Evolutionary conservation across 2,797 vertebrate species (phyloP).

Genomic region (Liparis tanakae): DNA sequence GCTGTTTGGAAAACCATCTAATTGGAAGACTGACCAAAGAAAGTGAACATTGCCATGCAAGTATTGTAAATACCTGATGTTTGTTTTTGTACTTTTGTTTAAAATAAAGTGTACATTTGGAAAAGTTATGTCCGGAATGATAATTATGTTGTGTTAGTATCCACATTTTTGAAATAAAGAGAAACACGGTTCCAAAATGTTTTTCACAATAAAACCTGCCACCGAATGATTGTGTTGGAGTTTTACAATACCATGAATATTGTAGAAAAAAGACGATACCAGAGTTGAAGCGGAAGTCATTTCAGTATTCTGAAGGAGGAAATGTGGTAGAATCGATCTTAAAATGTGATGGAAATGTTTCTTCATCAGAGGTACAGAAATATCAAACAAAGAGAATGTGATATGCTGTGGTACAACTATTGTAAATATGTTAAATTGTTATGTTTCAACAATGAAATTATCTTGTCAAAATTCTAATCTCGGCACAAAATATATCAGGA

Average conservation of each 20-base stretch:
- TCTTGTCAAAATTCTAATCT: background rate
- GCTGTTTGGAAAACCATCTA: constrained; percentile 72
- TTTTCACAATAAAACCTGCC: background rate
- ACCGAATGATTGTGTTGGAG: background rate
- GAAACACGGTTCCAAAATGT: background rate
- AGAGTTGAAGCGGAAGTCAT: background rate
- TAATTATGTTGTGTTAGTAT: constrained; percentile 42
- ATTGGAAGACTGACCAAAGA: constrained; percentile 86
- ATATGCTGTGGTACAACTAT: background rate
- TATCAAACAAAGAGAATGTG: background rate
- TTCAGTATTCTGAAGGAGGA: background rate
- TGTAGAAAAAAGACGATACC: background rate
- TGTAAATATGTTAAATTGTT: background rate
- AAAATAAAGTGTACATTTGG: constrained; percentile 87
- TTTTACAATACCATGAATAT: background rate
- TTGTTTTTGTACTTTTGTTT: constrained; percentile 87
- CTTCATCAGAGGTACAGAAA: background rate
- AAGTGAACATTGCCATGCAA: constrained; percentile 82
- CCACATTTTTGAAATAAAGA: constrained; percentile 37
- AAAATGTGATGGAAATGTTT: constrained; percentile 2
- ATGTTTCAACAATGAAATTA: background rate
- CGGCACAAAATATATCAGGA: background rate
- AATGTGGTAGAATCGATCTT: background rate
- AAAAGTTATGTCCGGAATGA: constrained; percentile 62
- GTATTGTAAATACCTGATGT: constrained; percentile 85